A percentile compares a stretch with the other conserved stretches of the same genome.
Evolutionary conservation across 2,797 vertebrate genomes (phyloP).

Genomic region (Neosilurus mollespiculum): DNA sequence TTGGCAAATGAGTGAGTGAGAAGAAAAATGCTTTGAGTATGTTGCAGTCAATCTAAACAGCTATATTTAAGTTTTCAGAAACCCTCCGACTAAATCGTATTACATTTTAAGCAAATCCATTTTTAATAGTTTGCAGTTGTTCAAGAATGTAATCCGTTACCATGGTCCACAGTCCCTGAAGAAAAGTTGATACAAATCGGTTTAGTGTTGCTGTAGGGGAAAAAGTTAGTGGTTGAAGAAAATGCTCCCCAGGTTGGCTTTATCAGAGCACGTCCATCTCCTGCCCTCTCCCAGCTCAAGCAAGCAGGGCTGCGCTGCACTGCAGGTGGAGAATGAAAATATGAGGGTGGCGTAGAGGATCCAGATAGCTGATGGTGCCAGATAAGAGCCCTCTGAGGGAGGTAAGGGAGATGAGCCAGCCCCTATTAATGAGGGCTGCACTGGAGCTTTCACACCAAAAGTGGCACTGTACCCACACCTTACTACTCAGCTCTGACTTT

Average conservation of each 20-base stretch:
- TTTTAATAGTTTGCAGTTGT: not conserved
- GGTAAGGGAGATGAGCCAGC: constrained; percentile 62
- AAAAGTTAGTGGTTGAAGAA: constrained; percentile 17
- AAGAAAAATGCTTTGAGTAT: not conserved
- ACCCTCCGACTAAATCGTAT: constrained; percentile 4
- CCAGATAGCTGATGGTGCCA: constrained; percentile 79
- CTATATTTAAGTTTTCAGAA: constrained; percentile 14
- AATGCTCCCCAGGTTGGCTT: constrained; percentile 53
- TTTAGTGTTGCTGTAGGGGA: constrained; percentile 6
- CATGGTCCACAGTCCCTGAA: constrained; percentile 3
- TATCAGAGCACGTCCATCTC: constrained; percentile 70
- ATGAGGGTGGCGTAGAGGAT: constrained; percentile 71
- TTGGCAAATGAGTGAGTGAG: too few species aligned
- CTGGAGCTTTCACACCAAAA: constrained; percentile 26
- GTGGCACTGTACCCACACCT: constrained; percentile 9
- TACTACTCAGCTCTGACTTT: not conserved
- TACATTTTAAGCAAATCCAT: not conserved
- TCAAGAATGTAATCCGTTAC: not conserved
- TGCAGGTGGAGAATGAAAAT: constrained; percentile 76
- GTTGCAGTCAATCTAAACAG: not conserved
- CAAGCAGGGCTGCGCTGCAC: constrained; percentile 66
- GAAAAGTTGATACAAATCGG: constrained; percentile 3
- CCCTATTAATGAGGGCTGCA: constrained; percentile 44
- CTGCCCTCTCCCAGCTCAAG: constrained; percentile 58
- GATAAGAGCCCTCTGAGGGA: constrained; percentile 73